These are phyloP conservation scores for Anser brachyrhynchus DNA, from an alignment of 2,113 vertebrate species.

Conservation along the genomic window DNA sequence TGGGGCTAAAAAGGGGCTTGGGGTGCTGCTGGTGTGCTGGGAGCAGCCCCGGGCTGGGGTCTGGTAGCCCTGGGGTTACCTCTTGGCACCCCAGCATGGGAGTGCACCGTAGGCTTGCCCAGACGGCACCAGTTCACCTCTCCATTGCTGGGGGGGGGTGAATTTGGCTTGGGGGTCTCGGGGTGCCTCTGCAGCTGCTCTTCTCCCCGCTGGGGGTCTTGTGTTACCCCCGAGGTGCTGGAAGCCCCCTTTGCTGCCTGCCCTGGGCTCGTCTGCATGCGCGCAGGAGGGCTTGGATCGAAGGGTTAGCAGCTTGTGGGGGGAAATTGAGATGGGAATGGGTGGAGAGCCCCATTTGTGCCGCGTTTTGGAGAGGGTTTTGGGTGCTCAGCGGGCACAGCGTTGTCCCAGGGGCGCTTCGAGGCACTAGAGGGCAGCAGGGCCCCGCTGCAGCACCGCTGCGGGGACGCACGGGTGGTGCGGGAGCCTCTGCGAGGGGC, in stretches of 20 bases:
- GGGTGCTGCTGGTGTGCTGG: neutral
- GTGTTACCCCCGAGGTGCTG: neutral
- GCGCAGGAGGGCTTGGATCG: accelerated
- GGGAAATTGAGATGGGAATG: neutral
- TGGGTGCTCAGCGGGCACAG: accelerated
- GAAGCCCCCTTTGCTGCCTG: neutral
- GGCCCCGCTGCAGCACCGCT: neutral
- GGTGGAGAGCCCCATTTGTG: neutral
- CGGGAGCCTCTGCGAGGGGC: accelerated
- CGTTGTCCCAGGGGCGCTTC: neutral
- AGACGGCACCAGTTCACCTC: neutral
- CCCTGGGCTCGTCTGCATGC: neutral
- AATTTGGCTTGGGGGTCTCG: neutral
- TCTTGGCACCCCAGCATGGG: neutral
- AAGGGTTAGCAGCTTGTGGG: neutral
- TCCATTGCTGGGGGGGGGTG: accelerated
- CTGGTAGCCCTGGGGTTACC: neutral
- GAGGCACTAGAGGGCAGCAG: constrained; percentile 58
- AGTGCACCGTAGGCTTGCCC: neutral
- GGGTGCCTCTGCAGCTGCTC: neutral
- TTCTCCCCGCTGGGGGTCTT: neutral
- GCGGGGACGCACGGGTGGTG: accelerated
- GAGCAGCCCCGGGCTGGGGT: neutral
- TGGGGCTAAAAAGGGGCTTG: neutral
- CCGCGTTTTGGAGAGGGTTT: neutral